phyloP scores from a whole-genome alignment of 2,888 invertebrate species.

The Ophion slaviceki region DNA sequence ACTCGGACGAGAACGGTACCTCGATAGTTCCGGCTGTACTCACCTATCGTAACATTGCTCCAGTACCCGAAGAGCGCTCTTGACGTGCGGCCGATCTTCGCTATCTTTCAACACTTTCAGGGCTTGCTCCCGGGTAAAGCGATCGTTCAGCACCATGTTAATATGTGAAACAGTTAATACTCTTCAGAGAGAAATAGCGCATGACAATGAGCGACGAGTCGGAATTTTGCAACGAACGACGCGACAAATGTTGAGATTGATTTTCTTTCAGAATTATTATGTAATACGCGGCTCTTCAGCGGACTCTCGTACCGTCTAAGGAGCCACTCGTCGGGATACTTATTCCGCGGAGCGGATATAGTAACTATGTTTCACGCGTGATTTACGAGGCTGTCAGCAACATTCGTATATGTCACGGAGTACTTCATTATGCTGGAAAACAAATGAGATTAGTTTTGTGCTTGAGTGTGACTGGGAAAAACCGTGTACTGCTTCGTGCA shows the following conservation, averaged over 20 bases:
- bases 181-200: not conserved
- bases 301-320: no score
- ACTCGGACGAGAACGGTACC: slow-evolving; percentile 9
- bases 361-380: not conserved
- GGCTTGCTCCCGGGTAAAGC: slow-evolving; percentile 73
- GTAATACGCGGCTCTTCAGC: no score
- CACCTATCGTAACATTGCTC: slow-evolving; percentile 78
- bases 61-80: slow-evolving; percentile 74
- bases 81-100: slow-evolving; percentile 72
- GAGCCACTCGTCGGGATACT: no score
- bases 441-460: not conserved
- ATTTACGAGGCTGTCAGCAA: slow-evolving; percentile 19
- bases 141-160: slow-evolving; percentile 65
- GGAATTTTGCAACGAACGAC: not conserved
- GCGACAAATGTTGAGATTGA: not conserved
- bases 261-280: not conserved
- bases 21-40: slow-evolving; percentile 49
- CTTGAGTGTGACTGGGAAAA: slow-evolving; percentile 5
- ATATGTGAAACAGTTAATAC: not conserved
- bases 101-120: slow-evolving; percentile 70
- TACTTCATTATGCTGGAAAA: not conserved
- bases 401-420: not conserved
- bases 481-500: not conserved
- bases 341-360: not conserved
- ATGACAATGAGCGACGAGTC: slow-evolving; percentile 1